Evolutionary conservation across 1,140 invertebrate species (phyloP), one percentile per base, ranked within the genome.

Genomic region (Polyergus mexicanus): DNA sequence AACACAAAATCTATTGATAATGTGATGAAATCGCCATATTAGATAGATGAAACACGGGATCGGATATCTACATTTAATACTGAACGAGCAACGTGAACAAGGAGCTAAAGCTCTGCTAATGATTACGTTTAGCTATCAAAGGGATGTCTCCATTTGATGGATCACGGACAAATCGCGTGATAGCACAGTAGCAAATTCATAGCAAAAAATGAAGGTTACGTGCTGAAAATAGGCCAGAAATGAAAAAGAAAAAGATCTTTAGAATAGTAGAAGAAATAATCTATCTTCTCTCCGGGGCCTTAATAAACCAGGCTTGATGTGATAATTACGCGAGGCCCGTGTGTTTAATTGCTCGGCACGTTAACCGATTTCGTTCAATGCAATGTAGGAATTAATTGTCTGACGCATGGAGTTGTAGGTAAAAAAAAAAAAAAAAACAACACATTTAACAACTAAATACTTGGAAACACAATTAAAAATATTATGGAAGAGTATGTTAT

Each of bases 191-290:
- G 78, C 19, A 44, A 72, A 44, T 81, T 72, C 19, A 7, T 19
- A 32, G 41, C 19, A 75, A 63, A 62, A 47, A 75, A 19, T 19
- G 54, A 84, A 74, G 71, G 44, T 25, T 47, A 7, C 44, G 25
- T 10, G 7, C 3, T 56, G 35, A 68, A 68, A 63, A 22, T 66
- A 51, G 28, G 22, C 22, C 38, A 76, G 54, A 60, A 58, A 38
- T 86, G 86, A 78, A 74, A 85, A 77, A 72, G 51, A 85, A 83
- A 85, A 47, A 41, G 16, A 62, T 47, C 16, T 35, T 81, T 7
- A 32, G 66, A 63, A 5, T 19, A 56, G 32, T 58, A n/a, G 35
- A 76, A 28, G 32, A 74, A 35, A 63, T 65, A 63, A 84, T 76
- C 71, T n/a, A n/a, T 32, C 38, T 75, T 84, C 56, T 62, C 47